Percentiles rank a stretch among this genome's conserved stretches.
Evolutionary conservation across 2,888 invertebrate genomes (phyloP).

Genomic region (Aelia acuminata): DNA sequence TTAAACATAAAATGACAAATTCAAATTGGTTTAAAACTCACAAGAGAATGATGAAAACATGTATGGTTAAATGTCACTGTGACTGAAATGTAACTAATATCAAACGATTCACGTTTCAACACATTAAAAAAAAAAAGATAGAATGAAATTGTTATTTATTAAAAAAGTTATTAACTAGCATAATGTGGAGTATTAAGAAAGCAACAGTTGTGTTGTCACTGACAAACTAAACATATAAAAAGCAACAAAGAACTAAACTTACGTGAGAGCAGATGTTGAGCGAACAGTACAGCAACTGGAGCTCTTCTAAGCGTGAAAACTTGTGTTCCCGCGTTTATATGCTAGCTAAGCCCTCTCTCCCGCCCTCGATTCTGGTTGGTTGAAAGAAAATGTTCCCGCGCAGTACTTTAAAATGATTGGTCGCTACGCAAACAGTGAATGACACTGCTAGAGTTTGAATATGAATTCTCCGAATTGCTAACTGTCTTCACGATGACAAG

Average conservation of each 20-base stretch:
- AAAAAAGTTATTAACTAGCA: neutral
- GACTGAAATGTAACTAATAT: neutral
- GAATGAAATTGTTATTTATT: no score
- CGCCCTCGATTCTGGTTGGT: conserved; percentile 45
- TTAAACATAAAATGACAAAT: neutral
- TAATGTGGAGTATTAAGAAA: neutral
- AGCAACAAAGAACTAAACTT: neutral
- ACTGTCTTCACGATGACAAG: neutral
- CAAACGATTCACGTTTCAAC: no score
- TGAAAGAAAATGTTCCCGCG: neutral
- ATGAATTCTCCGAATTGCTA: conserved; percentile 4
- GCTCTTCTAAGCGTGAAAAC: conserved; percentile 28
- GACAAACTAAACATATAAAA: neutral
- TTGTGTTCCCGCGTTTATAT: conserved; percentile 44
- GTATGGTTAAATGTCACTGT: neutral
- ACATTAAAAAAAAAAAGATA: no score
- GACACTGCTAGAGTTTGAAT: neutral
- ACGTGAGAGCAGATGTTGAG: conserved; percentile 1
- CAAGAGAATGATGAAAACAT: neutral
- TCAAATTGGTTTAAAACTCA: neutral
- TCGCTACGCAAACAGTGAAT: neutral
- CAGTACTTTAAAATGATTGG: neutral
- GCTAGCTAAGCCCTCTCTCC: conserved; percentile 38
- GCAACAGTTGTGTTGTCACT: neutral
- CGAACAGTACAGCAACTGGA: conserved; percentile 31